These are phyloP conservation scores for Tribolium madens DNA, from an alignment of 1,140 invertebrate genomes.

Conservation along the genomic window DNA sequence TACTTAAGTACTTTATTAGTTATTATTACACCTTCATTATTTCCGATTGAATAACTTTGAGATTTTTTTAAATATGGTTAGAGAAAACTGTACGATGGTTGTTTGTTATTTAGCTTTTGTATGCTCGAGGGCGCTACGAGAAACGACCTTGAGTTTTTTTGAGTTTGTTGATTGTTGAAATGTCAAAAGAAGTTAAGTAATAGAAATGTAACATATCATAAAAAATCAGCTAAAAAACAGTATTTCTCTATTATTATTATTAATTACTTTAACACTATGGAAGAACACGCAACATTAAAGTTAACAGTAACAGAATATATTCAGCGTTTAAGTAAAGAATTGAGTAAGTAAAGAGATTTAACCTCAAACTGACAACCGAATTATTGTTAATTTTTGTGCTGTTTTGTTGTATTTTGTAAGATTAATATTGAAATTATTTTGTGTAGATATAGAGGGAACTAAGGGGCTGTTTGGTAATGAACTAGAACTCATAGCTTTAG, in stretches of 20 bases:
- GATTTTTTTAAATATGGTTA: neutral
- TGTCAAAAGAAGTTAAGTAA: slow-evolving; percentile 18
- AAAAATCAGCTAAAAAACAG: neutral
- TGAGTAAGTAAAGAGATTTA: slow-evolving; percentile 23
- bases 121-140: neutral
- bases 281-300: neutral
- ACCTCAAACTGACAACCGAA: neutral
- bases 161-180: slow-evolving; percentile 9
- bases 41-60: neutral
- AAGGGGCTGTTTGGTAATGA: slow-evolving; percentile 50
- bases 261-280: neutral
- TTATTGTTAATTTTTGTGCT: neutral
- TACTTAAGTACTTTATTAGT: too few relatives aligned
- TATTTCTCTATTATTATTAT: neutral
- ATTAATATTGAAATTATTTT: neutral
- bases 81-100: neutral
- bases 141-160: neutral
- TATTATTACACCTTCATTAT: neutral
- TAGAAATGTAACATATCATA: slow-evolving; percentile 26
- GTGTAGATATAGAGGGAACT: slow-evolving; percentile 48
- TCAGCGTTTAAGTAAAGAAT: slow-evolving; percentile 44
- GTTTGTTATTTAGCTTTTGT: neutral
- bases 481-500: slow-evolving; percentile 53
- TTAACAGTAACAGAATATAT: slow-evolving; percentile 35
- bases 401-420: neutral